Evolutionary conservation across 2,888 invertebrate species (phyloP), one percentile per base, ranked within the genome.

Genomic region (Strigamia transsilvanica): DNA sequence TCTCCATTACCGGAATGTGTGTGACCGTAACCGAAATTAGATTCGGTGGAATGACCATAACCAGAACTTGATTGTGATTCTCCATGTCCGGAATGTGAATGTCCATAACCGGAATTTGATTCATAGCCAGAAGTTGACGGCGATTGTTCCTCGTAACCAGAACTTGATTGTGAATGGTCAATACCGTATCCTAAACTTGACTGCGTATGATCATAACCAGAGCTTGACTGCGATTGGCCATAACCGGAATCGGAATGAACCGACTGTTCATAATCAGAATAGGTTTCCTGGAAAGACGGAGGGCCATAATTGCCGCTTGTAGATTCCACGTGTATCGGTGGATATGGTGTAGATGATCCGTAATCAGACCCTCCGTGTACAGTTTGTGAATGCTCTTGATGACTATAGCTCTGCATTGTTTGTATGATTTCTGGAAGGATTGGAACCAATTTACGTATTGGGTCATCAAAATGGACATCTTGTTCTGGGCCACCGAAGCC

Each of bases 81-180:
- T 13, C 5, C 46, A 6, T 42, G 15, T 3, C 42, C 42, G 10
- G 12, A 10, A 23, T 27, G 27, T 27, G 27, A 27, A 27, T 27
- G 27, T 66, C 77, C 34, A n/a, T 77, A 77, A 77, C 23, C 77
- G n/a, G 77, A 77, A 32, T 6, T 34, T 23, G 10, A 15, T 21
- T 77, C 34, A 32, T 77, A 77, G 18, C 78, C 78, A 27, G 78
- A 77, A 77, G n/a, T 38, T 15, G 23, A 27, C 18, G 3, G 34
- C 18, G 32, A n/a, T 10, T 77, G 7, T 27, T 77, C n/a, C 6
- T 18, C 18, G 78, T 77, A 77, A 77, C 32, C 32, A 77, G 32
- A 77, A 38, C 38, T 32, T 73, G 27, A 32, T 73, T 73, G 73
- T 3, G 15, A 46, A n/a, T 73, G 73, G 13, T 32, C 32, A 18